These are phyloP conservation scores for Atrichornis clamosus DNA, from an alignment of 2,113 vertebrate species.

Conservation along the genomic window DNA sequence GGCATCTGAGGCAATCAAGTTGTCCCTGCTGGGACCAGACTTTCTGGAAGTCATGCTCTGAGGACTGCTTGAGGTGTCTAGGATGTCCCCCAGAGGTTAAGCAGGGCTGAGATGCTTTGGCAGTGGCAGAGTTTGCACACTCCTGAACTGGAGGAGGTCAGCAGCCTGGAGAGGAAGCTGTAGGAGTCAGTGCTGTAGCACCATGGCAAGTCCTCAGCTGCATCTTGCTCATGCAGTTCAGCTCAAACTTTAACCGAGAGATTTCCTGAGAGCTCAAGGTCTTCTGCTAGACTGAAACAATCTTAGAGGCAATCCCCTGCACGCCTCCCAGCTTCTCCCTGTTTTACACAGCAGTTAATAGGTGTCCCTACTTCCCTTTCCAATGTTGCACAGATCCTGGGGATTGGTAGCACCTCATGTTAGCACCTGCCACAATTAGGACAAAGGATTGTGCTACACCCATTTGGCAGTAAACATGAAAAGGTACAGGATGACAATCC, in stretches of 20 bases:
- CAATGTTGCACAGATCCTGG: not conserved
- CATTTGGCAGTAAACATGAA: not conserved
- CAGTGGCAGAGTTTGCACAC: not conserved
- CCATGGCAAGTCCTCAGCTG: not conserved
- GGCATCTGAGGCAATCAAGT: not conserved
- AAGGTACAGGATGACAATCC: not conserved
- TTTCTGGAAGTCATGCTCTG: not conserved
- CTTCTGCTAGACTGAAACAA: not conserved
- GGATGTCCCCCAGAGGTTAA: not conserved
- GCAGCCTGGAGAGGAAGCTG: not conserved
- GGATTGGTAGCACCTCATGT: not conserved
- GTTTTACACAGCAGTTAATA: not conserved
- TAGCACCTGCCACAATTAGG: not conserved
- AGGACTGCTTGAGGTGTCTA: not conserved
- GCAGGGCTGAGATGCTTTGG: not conserved
- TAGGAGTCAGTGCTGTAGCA: not conserved
- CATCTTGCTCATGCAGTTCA: not conserved
- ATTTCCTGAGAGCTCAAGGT: not conserved
- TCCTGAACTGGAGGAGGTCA: not conserved
- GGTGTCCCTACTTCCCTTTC: not conserved
- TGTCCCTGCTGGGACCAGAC: not conserved
- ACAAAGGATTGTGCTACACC: not conserved
- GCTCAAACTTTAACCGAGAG: not conserved
- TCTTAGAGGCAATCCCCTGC: not conserved
- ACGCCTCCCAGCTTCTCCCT: not conserved